A percentile compares a stretch with the other conserved stretches of the same genome.
These are phyloP conservation scores for Eonycteris spelaea DNA, from an alignment of 2,113 vertebrate genomes.

Conservation along the genomic window DNA sequence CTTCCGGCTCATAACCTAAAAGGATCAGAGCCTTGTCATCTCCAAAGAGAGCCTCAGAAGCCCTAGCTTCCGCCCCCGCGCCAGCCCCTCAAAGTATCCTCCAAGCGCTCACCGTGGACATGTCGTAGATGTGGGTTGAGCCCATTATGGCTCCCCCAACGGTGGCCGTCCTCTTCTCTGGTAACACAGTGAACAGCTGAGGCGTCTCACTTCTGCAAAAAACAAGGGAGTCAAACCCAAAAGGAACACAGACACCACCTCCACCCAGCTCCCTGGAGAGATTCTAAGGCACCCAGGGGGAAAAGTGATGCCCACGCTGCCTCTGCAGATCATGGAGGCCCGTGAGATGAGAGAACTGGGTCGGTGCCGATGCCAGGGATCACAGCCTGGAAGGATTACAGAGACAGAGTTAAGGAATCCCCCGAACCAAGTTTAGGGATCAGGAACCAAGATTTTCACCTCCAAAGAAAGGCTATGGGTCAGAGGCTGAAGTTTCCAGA, in stretches of 20 bases:
- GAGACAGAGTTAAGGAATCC: not conserved
- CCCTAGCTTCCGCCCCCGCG: not conserved
- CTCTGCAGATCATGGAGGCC: not conserved
- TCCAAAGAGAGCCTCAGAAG: not conserved
- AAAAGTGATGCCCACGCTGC: not conserved
- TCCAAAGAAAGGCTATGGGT: not conserved
- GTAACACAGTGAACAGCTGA: slow-evolving; percentile 92
- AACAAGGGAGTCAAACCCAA: not conserved
- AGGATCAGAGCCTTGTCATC: not conserved
- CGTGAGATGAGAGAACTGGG: not conserved
- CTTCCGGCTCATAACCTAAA: slow-evolving; percentile 84
- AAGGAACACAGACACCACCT: not conserved
- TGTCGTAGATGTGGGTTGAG: slow-evolving; percentile 95
- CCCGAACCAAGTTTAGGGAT: not conserved
- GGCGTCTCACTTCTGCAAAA: slow-evolving; percentile 90
- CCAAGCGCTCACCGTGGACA: slow-evolving; percentile 78
- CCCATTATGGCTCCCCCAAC: slow-evolving; percentile 95
- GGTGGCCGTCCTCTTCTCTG: slow-evolving; percentile 89
- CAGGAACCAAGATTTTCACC: not conserved
- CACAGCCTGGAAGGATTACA: not conserved
- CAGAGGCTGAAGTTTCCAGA: not conserved
- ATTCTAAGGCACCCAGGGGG: not conserved
- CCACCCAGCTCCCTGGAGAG: not conserved
- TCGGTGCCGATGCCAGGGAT: not conserved
- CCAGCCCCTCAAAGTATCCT: not conserved